phyloP scores from a whole-genome alignment of 2,113 vertebrate species.

The Prolemur simus region DNA sequence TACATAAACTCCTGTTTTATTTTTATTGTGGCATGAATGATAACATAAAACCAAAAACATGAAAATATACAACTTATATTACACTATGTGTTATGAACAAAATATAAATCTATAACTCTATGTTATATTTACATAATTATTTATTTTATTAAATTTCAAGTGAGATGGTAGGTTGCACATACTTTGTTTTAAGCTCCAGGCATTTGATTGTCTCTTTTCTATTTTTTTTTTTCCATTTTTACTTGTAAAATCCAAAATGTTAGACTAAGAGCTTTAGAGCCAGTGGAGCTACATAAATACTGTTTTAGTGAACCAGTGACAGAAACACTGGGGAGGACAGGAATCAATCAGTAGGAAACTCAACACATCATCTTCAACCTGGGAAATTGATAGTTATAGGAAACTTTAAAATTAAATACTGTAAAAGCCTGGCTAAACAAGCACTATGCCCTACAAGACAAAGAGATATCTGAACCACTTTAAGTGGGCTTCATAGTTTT shows the following conservation, averaged over 20 bases:
- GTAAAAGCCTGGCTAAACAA: constrained; percentile 83
- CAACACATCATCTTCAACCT: constrained; percentile 81
- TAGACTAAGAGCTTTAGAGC: constrained; percentile 86
- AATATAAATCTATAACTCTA: constrained; percentile 99
- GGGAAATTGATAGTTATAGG: constrained; percentile 81
- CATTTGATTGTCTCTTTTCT: constrained; percentile 98
- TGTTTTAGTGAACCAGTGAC: constrained; percentile 84
- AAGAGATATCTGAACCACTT: constrained; percentile 81
- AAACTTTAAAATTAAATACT: constrained; percentile 82
- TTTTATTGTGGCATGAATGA: constrained; percentile 98
- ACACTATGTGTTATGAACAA: constrained; percentile 99
- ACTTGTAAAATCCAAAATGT: constrained; percentile 84
- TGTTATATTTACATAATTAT: constrained; percentile 99
- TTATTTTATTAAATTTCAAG: constrained; percentile 99
- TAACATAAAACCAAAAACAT: constrained; percentile 99
- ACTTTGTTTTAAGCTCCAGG: constrained; percentile 99
- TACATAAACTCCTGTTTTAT: constrained; percentile 92
- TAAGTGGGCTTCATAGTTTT: constrained; percentile 78
- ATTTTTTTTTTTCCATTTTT: constrained; percentile 86
- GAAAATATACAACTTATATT: constrained; percentile 99
- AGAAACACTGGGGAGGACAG: constrained; percentile 81
- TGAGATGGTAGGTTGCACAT: constrained; percentile 97
- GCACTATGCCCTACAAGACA: constrained; percentile 80
- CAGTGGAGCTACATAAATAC: constrained; percentile 86
- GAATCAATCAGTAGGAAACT: constrained; percentile 84